A percentile compares a stretch with the other conserved stretches of the same genome.
These are phyloP conservation scores for Dromococcyx pavoninus DNA, from an alignment of 2,797 vertebrate genomes.

Conservation along the genomic window DNA sequence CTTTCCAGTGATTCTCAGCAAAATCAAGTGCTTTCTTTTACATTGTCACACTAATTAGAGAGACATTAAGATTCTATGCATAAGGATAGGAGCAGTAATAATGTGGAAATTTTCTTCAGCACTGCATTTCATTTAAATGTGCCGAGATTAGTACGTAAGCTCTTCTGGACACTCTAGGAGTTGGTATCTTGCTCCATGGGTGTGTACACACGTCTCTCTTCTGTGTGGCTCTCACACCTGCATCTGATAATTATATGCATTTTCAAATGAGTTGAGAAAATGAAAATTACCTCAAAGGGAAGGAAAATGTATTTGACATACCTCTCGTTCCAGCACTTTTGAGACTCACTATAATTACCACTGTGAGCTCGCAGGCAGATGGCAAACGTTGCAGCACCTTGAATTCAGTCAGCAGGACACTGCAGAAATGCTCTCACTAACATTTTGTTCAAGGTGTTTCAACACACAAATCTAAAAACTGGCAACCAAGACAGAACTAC, in stretches of 20 bases:
- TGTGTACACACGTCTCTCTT: background rate
- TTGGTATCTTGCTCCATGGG: background rate
- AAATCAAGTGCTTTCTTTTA: constrained; percentile 24
- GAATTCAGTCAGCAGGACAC: constrained; percentile 68
- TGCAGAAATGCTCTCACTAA: constrained; percentile 65
- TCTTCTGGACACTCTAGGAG: constrained; percentile 7
- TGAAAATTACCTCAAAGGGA: constrained; percentile 69
- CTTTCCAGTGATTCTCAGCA: background rate
- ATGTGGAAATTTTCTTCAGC: constrained; percentile 46
- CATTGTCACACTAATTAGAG: constrained; percentile 29
- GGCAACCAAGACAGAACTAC: constrained; percentile 30
- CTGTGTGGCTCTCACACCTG: constrained; percentile 62
- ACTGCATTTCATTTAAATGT: constrained; percentile 54
- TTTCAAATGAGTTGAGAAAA: constrained; percentile 71
- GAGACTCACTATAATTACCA: constrained; percentile 71
- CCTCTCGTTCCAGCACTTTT: constrained; percentile 66
- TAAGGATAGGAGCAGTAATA: constrained; percentile 4
- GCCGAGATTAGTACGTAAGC: background rate
- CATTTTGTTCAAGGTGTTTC: constrained; percentile 76
- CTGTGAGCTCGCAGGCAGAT: constrained; percentile 73
- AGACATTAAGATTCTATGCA: constrained; percentile 7
- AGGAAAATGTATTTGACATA: constrained; percentile 67
- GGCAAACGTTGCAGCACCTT: constrained; percentile 62
- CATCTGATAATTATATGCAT: constrained; percentile 53
- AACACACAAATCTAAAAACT: constrained; percentile 60